phyloP scores from a whole-genome alignment of 2,888 invertebrate species.

The Flexamia atlantica region DNA sequence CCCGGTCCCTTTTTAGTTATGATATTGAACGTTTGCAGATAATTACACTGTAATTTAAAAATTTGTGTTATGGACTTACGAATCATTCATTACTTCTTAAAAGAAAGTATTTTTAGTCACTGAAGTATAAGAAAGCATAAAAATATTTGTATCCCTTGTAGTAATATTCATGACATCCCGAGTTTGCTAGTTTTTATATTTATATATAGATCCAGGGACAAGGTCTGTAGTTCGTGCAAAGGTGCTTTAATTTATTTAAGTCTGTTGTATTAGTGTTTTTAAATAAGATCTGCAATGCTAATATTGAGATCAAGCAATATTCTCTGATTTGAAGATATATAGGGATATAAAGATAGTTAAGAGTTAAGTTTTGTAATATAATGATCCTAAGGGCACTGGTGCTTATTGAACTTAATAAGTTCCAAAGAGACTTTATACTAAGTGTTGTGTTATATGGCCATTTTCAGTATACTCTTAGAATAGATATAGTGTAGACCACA shows the following conservation, averaged over 20 bases:
- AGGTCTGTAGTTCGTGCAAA: background rate
- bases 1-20: background rate
- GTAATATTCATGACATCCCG: background rate
- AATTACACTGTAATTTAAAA: no score
- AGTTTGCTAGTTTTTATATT: background rate
- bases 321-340: no score
- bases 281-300: background rate
- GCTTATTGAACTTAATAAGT: slow-evolving; percentile 41
- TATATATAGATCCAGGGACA: background rate
- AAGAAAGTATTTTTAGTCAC: no score
- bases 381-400: slow-evolving; percentile 6
- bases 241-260: slow-evolving; percentile 45
- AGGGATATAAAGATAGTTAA: background rate
- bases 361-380: background rate
- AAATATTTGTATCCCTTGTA: no score
- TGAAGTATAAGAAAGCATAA: no score
- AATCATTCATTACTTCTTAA: no score
- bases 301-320: no score
- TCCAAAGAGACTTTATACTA: slow-evolving; percentile 13
- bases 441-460: slow-evolving; percentile 17
- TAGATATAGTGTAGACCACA: background rate
- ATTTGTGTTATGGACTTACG: no score
- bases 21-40: background rate
- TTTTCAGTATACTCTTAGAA: slow-evolving; percentile 49
- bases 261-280: background rate